Base-by-base conservation (phyloP, 2,113 vertebrate species). In the Nibea coibor region DNA sequence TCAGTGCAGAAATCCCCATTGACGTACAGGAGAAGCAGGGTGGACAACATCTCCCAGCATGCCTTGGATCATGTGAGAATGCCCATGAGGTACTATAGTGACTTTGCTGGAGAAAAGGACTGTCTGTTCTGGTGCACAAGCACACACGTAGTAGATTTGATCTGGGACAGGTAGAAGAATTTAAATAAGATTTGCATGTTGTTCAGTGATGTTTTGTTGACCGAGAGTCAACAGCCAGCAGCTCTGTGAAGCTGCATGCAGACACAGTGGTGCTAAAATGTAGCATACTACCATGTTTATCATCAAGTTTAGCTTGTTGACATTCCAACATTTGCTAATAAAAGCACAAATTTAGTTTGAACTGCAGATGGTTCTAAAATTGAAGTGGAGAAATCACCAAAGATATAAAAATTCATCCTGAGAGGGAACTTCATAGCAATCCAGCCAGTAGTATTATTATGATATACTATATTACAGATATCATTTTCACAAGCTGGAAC, bases 171-270 rank as follows among this genome's bases (percentile, higher is more conserved):
- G 78, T 72, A 17, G 61, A 62, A 10, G 50, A 3, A 61, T 89
- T 85, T 85, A 73, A 74, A 78, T 80, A 35, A 0, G 50, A 59
- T 87, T 87, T 89, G 82, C 82, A 80, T 87, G 70, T 50, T 19
- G 24, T 58, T 39, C 58, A 75, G 22, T n/a, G 39, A 19, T 1
- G 17, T 11, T 75, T 45, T 28, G 35, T 15, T 16, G 15, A 20
- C 51, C 5, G 8, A 42, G n/a, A 43, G 17, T 20, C 20, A 10
- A 39, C 43, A 51, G 20, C 3, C 5, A 14, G 3, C 10, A 10
- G 31, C 31, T 20, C 50, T 53, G 50, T 53, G 50, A 53, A 20
- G n/a, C 22, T 56, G 2, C 24, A 17, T 26, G 7, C 9, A 1
- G 19, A 14, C 11, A 11, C 51, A 22, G 54, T 26, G 5, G 15